Evolutionary conservation across 2,797 vertebrate genomes (phyloP).

Genomic region (Notoglanidium macrostoma): DNA sequence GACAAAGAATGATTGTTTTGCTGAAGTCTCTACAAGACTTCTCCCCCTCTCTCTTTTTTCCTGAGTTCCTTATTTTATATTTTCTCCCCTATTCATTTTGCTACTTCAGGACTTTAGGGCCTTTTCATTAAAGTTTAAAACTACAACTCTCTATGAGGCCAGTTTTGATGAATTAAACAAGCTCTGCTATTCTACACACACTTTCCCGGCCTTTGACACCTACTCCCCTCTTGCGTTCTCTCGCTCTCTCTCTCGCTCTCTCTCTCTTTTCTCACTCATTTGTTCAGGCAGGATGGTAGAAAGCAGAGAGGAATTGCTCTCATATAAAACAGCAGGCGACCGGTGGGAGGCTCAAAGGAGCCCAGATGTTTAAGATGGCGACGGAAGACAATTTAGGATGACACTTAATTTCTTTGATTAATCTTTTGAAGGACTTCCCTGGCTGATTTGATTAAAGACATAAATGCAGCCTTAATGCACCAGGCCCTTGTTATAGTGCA

Average conservation of each 20-base stretch:
- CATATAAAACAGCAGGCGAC: conserved; percentile 55
- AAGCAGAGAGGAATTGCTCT: conserved; percentile 60
- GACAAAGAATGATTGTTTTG: conserved; percentile 62
- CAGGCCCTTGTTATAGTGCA: neutral
- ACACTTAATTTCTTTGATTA: conserved; percentile 68
- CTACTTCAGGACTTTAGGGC: conserved; percentile 76
- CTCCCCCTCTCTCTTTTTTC: conserved; percentile 9
- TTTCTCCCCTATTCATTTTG: conserved; percentile 63
- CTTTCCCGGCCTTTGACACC: conserved; percentile 30
- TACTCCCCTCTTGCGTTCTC: conserved; percentile 10
- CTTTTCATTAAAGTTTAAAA: conserved; percentile 77
- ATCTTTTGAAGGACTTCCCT: conserved; percentile 64
- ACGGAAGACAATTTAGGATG: conserved; percentile 59
- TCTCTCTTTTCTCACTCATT: conserved; percentile 38
- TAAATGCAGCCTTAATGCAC: conserved; percentile 2
- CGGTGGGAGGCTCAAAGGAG: conserved; percentile 56
- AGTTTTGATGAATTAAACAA: conserved; percentile 68
- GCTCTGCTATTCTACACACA: conserved; percentile 54
- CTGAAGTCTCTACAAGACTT: conserved; percentile 36
- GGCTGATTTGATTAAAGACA: conserved; percentile 7
- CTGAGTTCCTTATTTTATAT: conserved; percentile 44
- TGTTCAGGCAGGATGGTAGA: conserved; percentile 55
- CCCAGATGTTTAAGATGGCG: conserved; percentile 71
- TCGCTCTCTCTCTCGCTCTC: conserved; percentile 20
- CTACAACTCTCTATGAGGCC: conserved; percentile 68